phyloP scores from a whole-genome alignment of 2,797 vertebrate species.

The Trichosurus vulpecula region DNA sequence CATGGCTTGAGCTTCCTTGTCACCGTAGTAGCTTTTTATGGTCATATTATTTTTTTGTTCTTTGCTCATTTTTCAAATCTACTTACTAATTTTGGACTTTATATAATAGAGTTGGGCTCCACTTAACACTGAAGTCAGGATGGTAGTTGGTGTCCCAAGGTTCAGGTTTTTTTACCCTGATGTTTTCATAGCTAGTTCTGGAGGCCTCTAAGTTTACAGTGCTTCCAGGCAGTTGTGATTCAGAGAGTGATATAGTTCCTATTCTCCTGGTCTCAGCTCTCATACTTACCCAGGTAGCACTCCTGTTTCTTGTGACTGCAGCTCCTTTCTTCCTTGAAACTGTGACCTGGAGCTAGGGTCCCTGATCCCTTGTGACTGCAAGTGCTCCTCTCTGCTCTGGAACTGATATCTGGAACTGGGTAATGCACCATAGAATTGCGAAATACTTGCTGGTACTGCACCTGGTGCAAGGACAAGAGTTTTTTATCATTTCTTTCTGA shows the following conservation, averaged over 20 bases:
- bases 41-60: background rate
- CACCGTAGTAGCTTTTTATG: background rate
- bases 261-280: background rate
- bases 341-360: background rate
- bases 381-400: background rate
- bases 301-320: background rate
- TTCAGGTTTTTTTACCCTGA: background rate
- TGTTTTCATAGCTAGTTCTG: background rate
- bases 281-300: background rate
- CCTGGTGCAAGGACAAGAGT: background rate
- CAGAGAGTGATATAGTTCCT: background rate
- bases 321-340: background rate
- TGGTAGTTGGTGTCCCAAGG: background rate
- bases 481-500: background rate
- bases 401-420: background rate
- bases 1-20: background rate
- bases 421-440: background rate
- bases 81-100: background rate
- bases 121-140: fast-evolving
- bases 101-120: background rate
- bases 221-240: background rate
- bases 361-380: background rate
- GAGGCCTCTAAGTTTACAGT: background rate
- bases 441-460: background rate
- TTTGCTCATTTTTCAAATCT: background rate